Conservation (phyloP, 2,888 invertebrate species). For the Oscheius myriophilus region DNA sequence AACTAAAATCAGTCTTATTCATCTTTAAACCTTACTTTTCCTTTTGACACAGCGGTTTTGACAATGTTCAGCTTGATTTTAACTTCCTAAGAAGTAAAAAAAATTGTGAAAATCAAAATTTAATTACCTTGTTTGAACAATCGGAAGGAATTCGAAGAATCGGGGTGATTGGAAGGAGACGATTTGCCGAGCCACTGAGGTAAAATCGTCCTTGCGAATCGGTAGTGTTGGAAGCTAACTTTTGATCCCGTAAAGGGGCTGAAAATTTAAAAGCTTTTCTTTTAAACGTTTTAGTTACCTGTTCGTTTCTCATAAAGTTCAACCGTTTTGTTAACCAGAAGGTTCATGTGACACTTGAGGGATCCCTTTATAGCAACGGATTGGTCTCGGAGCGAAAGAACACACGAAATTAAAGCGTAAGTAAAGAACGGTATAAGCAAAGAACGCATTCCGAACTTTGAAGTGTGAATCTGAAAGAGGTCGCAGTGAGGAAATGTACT, state of each 20-base stretch:
- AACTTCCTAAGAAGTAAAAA: constrained; percentile 12
- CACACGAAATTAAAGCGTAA: constrained; percentile 28
- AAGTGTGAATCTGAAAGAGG: too few species aligned
- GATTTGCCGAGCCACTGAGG: constrained; percentile 15
- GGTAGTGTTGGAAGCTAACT: neutral
- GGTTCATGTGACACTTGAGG: constrained; percentile 13
- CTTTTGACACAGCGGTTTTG: constrained; percentile 15
- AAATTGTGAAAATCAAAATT: neutral
- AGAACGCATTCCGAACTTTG: too few species aligned
- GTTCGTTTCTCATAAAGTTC: constrained; percentile 18
- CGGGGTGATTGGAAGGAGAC: constrained; percentile 17
- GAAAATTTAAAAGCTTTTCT: constrained; percentile 1
- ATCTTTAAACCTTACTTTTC: constrained; percentile 3
- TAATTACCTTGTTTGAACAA: constrained; percentile 14
- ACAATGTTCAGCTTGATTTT: constrained; percentile 26
- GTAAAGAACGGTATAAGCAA: constrained; percentile 15
- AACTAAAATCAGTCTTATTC: neutral
- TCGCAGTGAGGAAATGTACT: too few species aligned
- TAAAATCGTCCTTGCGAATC: constrained; percentile 9
- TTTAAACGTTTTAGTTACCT: constrained; percentile 2
- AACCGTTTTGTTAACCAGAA: constrained; percentile 1
- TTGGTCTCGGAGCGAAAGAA: constrained; percentile 56
- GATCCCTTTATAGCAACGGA: constrained; percentile 50
- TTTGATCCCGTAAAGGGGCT: constrained; percentile 3
- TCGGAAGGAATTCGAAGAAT: constrained; percentile 11